Evolutionary conservation across 2,797 vertebrate species (phyloP), one percentile per base, ranked within the genome.

Genomic region (Lacerta viridis): DNA sequence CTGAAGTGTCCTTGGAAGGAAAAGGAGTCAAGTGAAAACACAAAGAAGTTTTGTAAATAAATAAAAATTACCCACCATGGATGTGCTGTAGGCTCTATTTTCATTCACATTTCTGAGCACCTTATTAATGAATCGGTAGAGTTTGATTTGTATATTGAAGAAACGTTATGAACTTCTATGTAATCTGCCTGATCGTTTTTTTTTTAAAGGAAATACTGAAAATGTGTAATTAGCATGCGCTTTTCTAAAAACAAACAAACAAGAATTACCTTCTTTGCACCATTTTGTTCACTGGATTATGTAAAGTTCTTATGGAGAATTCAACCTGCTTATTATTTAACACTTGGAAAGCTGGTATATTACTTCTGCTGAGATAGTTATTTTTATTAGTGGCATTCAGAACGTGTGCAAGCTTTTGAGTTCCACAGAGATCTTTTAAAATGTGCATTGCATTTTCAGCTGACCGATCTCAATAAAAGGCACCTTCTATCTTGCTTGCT

Each of bases 161-260:
- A 92, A 92, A 90, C 0, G 20, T 90, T 94, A 92, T 94, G 43
- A 88, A 91, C 83, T 91, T 94, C 0, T 78, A 93, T 93, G 96
- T 95, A 93, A 95, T 88, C 93, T 80, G 77, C 74, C 50, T 78
- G 13, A 69, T 89, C 66, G 20, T 66, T 74, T 69, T 69, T 89
- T 94, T 93, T 95, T 93, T 92, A 71, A 87, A 83, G n/a, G 23
- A 46, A 85, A 66, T 43, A 5, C 79, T 77, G 81, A 89, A 93
- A 84, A 81, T 66, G 41, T 96, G 95, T 97, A 96, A 93, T 95
- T 95, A 95, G 9, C 59, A 92, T 91, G 86, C 29, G 72, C 91
- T 90, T 88, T 27, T 75, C 36, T 5, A 3, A 74, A 83, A 25
- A 89, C n/a, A 33, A 33, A 90, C 76, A 13, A 1, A 85, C 61